Evolutionary conservation across 2,888 invertebrate genomes (phyloP).

Genomic region (Eucera pruinosa): DNA sequence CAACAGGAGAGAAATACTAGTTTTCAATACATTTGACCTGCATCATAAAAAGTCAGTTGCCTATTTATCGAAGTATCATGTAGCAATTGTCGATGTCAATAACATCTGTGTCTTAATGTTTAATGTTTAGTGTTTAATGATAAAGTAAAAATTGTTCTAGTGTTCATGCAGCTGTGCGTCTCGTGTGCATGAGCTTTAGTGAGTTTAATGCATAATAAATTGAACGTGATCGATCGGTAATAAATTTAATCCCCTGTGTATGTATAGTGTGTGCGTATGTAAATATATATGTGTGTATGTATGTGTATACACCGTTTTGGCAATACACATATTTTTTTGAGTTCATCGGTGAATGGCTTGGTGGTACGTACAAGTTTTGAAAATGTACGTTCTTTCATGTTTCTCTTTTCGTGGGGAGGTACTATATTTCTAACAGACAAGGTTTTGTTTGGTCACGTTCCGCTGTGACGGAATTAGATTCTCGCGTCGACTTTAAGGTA

Average conservation of each 20-base stretch:
- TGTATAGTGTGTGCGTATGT: too few relatives aligned
- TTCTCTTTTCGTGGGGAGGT: slow-evolving; percentile 35
- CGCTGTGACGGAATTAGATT: slow-evolving; percentile 11
- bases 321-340: slow-evolving; percentile 10
- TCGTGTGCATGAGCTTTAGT: slow-evolving; percentile 33
- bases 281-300: not conserved
- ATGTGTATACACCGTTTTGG: too few relatives aligned
- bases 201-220: slow-evolving; percentile 19
- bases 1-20: too few relatives aligned
- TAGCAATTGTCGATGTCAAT: not conserved
- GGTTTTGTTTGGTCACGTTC: slow-evolving; percentile 24
- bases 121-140: not conserved
- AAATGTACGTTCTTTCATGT: slow-evolving; percentile 1
- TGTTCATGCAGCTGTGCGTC: not conserved
- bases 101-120: not conserved
- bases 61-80: not conserved
- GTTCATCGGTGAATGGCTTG: too few relatives aligned
- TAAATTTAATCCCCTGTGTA: not conserved
- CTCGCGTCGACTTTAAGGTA: too few relatives aligned
- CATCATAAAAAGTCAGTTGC: not conserved
- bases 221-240: slow-evolving; percentile 20
- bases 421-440: slow-evolving; percentile 18
- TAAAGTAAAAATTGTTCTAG: not conserved
- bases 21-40: too few relatives aligned
- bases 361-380: not conserved